Evolutionary conservation across 2,797 vertebrate genomes (phyloP).

Genomic region (Falco concolor): DNA sequence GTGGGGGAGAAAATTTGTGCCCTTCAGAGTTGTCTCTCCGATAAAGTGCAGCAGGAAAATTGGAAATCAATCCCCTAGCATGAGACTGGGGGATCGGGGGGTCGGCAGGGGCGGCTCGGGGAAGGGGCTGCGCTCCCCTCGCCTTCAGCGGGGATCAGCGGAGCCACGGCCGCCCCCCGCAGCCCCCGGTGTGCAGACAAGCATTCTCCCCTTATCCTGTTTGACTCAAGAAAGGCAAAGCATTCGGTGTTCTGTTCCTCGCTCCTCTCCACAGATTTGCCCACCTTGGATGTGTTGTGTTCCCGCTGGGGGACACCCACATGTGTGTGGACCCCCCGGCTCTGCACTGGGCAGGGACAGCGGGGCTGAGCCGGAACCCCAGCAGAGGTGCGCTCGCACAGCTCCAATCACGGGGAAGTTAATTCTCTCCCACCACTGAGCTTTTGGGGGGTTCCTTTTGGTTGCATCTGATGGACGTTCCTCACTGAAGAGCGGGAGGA

Average conservation of each 20-base stretch:
- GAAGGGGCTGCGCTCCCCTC: neutral
- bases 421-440: neutral
- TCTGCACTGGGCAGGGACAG: fast-evolving
- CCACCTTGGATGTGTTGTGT: neutral
- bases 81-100: neutral
- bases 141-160: neutral
- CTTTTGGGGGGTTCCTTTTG: neutral
- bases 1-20: neutral
- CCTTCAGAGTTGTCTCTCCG: neutral
- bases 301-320: neutral
- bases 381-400: neutral
- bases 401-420: fast-evolving
- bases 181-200: fast-evolving
- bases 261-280: neutral
- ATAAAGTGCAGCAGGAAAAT: neutral
- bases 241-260: fast-evolving
- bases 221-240: neutral
- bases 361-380: neutral
- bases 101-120: neutral
- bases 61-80: neutral
- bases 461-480: fast-evolving
- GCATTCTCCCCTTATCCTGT: neutral
- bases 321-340: fast-evolving
- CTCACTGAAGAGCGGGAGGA: neutral
- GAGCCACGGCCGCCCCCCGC: neutral